Conservation (phyloP, 2,888 invertebrate species). For the Synanthedon vespiformis region DNA sequence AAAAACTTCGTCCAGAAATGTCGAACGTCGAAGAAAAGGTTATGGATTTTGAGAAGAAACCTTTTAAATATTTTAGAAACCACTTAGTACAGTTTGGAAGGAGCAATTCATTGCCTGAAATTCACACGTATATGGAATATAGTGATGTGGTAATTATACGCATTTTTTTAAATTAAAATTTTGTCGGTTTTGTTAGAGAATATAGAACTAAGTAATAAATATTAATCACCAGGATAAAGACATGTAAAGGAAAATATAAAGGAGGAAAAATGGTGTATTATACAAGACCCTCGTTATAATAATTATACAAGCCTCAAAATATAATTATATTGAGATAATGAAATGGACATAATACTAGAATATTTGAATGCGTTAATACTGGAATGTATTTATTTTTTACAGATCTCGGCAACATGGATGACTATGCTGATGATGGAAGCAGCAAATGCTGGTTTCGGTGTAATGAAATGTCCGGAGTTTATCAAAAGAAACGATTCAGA, state of each 20-base stretch:
- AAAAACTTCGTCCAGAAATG: not conserved
- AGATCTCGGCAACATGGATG: not conserved
- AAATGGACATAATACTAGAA: slow-evolving; percentile 12
- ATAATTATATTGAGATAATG: too few species aligned
- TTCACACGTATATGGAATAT: slow-evolving; percentile 80
- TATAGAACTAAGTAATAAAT: too few species aligned
- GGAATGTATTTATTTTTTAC: not conserved
- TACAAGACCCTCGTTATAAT: too few species aligned
- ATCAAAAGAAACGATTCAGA: slow-evolving; percentile 4
- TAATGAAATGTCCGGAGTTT: not conserved
- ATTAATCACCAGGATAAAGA: too few species aligned
- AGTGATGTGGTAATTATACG: slow-evolving; percentile 71
- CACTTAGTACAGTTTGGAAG: slow-evolving; percentile 17
- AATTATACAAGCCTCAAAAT: too few species aligned
- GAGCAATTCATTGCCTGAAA: slow-evolving; percentile 75
- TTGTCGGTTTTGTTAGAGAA: too few species aligned
- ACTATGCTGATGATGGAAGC: not conserved
- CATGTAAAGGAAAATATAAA: too few species aligned
- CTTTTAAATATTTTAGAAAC: slow-evolving; percentile 4
- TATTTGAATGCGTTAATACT: slow-evolving; percentile 21
- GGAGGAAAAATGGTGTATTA: too few species aligned
- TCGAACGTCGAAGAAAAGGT: not conserved
- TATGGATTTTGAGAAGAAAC: not conserved
- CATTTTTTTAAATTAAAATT: not conserved
- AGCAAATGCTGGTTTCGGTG: not conserved